Conservation (phyloP, 2,797 vertebrate species). For the Cryptoprocta ferox region DNA sequence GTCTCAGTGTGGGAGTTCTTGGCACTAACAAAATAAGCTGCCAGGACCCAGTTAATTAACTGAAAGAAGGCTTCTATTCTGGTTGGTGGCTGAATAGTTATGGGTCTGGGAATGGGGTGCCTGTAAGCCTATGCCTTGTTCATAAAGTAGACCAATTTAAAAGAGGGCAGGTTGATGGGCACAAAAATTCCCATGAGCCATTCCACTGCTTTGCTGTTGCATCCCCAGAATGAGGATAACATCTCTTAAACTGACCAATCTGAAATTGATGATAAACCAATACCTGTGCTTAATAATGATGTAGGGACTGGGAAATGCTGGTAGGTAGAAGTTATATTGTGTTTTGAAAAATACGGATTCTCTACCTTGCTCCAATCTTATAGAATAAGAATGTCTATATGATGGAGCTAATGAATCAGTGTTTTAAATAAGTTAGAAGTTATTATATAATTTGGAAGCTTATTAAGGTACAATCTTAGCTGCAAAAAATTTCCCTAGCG, state of each 20-base stretch:
- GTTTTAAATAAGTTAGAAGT: neutral
- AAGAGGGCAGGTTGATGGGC: neutral
- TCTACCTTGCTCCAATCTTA: neutral
- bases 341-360: neutral
- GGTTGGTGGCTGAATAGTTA: neutral
- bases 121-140: neutral
- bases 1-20: neutral
- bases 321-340: neutral
- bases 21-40: neutral
- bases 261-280: neutral
- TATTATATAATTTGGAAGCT: neutral
- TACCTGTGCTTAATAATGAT: neutral
- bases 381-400: neutral
- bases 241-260: neutral
- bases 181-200: neutral
- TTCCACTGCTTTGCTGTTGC: neutral
- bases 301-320: neutral
- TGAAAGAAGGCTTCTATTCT: constrained; percentile 9
- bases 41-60: neutral
- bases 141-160: neutral
- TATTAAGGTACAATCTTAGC: neutral
- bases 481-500: neutral
- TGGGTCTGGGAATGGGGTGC: neutral
- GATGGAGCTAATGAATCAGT: neutral
- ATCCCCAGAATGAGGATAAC: neutral